Base-by-base conservation (phyloP, 2,888 invertebrate species). In the Pristionchus japonicus region DNA sequence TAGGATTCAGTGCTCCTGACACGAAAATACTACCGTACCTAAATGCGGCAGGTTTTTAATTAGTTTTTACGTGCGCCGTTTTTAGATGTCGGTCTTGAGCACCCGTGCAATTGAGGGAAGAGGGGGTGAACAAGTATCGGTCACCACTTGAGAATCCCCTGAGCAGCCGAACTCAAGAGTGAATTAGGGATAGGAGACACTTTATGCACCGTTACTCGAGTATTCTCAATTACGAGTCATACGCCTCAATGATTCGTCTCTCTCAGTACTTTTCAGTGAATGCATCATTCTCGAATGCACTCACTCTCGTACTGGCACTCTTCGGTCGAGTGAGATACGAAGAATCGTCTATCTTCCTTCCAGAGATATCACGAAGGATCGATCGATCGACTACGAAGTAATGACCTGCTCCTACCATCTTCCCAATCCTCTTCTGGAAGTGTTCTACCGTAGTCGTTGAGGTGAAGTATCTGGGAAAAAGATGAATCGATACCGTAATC, bases 351-450 rank as follows among this genome's bases (percentile, higher is more conserved):
- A 84, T 84, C 57, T 84, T 84, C 61, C 11, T 84, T 52, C 23
- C 61, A 20, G 43, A 64, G 11, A 85, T 85, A 61, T 85, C 85
- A 40, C 86, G 43, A 17, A 87, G 87, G 4, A 34, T 43, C n/a
- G 52, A 52, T 77, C 87, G 49, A 80, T 87, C 87, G 43, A 43
- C 6, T 4, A 80, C 11, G 47, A 80, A 87, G 9, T 15, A 37
- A 61, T 52, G 47, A 31, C 47, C 47, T 27, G 20, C 47, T 15
- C 43, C 37, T 9, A 87, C 27, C 40, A 87, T 20, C 43, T 87
- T 87, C 37, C 67, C 49, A 4, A 87, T 52, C 31, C 87, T 49
- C 87, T 87, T 87, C 61, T 87, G 87, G 61, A 87, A 80, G 31
- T 87, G 80, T 43, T 77, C 57, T 27, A 87, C 80, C 31, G 57